Conservation (phyloP, 2,888 invertebrate species). For the Arctia plantaginis region DNA sequence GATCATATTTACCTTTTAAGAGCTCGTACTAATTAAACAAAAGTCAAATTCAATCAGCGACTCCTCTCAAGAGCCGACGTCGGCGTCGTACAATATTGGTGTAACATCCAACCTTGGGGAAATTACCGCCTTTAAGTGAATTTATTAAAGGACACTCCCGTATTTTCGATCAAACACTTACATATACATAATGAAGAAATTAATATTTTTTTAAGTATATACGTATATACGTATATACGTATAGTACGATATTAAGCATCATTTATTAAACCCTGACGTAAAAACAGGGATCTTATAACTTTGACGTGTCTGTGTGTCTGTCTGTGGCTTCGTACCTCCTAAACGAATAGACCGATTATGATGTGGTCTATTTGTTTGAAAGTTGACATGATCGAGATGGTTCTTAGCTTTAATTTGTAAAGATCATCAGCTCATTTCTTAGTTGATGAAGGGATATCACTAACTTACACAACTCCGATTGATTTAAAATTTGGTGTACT, state of each 20-base stretch:
- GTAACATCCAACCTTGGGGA: not conserved
- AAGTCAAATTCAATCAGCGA: not conserved
- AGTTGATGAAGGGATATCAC: too few relatives aligned
- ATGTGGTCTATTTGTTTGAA: too few relatives aligned
- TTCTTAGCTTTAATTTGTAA: too few relatives aligned
- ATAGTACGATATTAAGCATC: not conserved
- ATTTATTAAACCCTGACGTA: not conserved
- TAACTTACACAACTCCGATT: too few relatives aligned
- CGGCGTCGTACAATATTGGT: not conserved
- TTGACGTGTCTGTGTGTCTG: too few relatives aligned
- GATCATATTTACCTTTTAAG: not conserved
- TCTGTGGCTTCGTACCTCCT: too few relatives aligned
- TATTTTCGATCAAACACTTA: not conserved
- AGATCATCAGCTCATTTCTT: too few relatives aligned
- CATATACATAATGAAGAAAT: not conserved
- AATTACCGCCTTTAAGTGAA: not conserved
- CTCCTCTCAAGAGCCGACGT: not conserved
- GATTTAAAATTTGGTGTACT: too few relatives aligned
- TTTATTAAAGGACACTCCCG: not conserved
- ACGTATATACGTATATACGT: too few relatives aligned
- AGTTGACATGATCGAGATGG: too few relatives aligned
- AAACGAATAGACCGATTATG: too few relatives aligned
- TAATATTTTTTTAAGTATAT: not conserved
- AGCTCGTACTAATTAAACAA: conserved; percentile 1
- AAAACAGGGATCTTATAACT: too few relatives aligned